Percentiles rank a stretch among this genome's conserved stretches.
Evolutionary conservation across 1,140 invertebrate genomes (phyloP).

Genomic region (Pararge aegeria): DNA sequence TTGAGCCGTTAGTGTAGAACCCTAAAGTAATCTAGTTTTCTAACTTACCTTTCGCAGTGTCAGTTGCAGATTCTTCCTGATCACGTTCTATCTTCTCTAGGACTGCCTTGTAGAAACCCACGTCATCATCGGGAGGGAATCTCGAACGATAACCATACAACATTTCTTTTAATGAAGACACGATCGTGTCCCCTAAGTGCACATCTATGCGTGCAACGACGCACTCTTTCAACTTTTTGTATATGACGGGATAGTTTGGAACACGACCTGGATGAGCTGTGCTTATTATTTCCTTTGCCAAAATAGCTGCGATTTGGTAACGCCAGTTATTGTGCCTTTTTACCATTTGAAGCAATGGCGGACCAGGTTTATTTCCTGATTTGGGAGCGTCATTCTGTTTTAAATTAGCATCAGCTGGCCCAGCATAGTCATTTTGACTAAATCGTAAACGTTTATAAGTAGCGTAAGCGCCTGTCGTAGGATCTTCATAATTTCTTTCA

Average conservation of each 20-base stretch:
- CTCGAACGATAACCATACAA: slow-evolving; percentile 17
- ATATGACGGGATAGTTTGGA: background rate
- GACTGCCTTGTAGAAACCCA: slow-evolving; percentile 18
- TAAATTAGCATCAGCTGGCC: too few relatives aligned
- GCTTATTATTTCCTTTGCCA: slow-evolving; percentile 10
- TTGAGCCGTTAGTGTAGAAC: too few relatives aligned
- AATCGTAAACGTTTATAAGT: slow-evolving; percentile 2
- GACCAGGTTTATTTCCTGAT: background rate
- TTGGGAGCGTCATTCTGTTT: too few relatives aligned
- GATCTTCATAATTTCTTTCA: too few relatives aligned
- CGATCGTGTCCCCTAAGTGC: slow-evolving; percentile 19
- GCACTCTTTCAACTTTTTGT: slow-evolving; percentile 22
- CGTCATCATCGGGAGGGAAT: slow-evolving; percentile 17
- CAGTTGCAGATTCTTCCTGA: background rate
- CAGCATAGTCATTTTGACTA: background rate
- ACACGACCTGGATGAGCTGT: background rate
- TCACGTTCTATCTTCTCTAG: slow-evolving; percentile 22
- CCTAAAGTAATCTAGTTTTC: background rate
- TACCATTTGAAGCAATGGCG: background rate
- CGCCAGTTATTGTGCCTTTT: background rate
- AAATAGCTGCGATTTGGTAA: background rate
- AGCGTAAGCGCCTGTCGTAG: too few relatives aligned
- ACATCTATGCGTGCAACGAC: slow-evolving; percentile 34
- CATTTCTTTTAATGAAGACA: slow-evolving; percentile 4
- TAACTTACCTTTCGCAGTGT: slow-evolving; percentile 21